Conservation (phyloP, 2,797 vertebrate genomes). For the Nyctibius grandis region DNA sequence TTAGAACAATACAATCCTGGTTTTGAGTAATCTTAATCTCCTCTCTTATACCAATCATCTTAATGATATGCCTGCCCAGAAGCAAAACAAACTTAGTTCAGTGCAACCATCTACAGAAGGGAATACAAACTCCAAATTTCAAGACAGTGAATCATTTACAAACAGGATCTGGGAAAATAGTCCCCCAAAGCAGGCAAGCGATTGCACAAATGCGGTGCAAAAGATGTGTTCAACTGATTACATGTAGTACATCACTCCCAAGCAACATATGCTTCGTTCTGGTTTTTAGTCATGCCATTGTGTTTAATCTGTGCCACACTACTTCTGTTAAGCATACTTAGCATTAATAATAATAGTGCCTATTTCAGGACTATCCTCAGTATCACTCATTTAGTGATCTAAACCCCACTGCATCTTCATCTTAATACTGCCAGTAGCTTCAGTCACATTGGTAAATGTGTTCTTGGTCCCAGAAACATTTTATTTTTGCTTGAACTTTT, state of each 20-base stretch:
- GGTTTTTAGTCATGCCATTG: background rate
- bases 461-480: slow-evolving; percentile 34
- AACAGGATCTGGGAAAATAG: background rate
- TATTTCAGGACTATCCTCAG: background rate
- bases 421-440: background rate
- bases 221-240: background rate
- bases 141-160: background rate
- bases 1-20: background rate
- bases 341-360: background rate
- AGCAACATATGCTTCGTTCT: background rate
- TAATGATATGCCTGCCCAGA: background rate
- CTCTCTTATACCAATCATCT: background rate
- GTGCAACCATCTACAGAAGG: background rate
- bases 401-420: slow-evolving; percentile 1
- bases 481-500: slow-evolving; percentile 19
- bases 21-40: background rate
- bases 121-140: background rate
- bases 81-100: background rate
- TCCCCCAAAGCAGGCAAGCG: background rate
- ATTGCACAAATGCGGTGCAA: background rate
- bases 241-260: background rate
- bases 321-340: background rate
- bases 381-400: background rate
- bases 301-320: background rate
- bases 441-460: slow-evolving; percentile 42